phyloP scores from a whole-genome alignment of 2,888 invertebrate species.

The Tubulanus polymorphus region DNA sequence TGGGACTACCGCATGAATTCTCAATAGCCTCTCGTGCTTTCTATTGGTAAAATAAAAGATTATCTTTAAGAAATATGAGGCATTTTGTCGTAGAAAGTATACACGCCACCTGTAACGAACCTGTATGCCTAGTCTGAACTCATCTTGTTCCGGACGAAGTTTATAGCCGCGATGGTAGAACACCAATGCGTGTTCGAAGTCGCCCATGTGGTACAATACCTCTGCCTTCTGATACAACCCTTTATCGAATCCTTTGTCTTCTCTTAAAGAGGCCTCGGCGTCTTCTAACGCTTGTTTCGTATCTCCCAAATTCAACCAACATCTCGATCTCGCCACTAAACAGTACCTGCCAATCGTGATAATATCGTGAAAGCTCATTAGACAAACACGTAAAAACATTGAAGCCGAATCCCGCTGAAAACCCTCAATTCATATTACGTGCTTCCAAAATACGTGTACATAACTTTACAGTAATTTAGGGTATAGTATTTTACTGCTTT shows the following conservation, averaged over 20 bases:
- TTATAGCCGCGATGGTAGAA: slow-evolving; percentile 85
- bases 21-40: slow-evolving; percentile 93
- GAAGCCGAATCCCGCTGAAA: neutral
- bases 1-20: slow-evolving; percentile 71
- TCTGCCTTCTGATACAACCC: slow-evolving; percentile 89
- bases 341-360: slow-evolving; percentile 78
- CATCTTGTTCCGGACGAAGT: slow-evolving; percentile 77
- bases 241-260: slow-evolving; percentile 48
- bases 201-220: slow-evolving; percentile 83
- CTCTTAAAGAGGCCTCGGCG: slow-evolving; percentile 74
- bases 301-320: slow-evolving; percentile 83
- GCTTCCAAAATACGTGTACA: too few relatives aligned
- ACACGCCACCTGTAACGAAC: too few relatives aligned
- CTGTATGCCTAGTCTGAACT: slow-evolving; percentile 75
- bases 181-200: slow-evolving; percentile 89
- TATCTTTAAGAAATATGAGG: too few relatives aligned
- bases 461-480: too few relatives aligned
- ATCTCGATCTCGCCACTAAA: slow-evolving; percentile 82
- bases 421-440: too few relatives aligned
- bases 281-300: slow-evolving; percentile 77
- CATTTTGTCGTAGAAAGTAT: too few relatives aligned
- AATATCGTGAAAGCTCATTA: too few relatives aligned
- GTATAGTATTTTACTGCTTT: too few relatives aligned
- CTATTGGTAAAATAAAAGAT: too few relatives aligned
- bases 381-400: too few relatives aligned